Base-by-base conservation (phyloP, 2,797 vertebrate genomes). In the Spinibarbus caldwelli region DNA sequence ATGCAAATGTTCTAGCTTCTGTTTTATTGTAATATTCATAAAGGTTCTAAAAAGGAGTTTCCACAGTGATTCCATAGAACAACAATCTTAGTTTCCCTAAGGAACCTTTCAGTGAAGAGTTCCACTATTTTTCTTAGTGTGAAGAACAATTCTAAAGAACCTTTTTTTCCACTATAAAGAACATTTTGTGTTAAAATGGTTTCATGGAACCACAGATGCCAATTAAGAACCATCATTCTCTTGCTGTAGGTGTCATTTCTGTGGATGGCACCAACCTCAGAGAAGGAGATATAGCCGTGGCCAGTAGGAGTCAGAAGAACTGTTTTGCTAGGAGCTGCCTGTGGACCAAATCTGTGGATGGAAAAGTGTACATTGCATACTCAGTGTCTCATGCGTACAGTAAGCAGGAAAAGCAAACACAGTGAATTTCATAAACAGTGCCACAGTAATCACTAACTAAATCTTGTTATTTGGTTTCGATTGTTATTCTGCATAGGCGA, bases 231-330 rank as follows among this genome's bases (percentile, higher is more conserved):
- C 68, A 83, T 34, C 10, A 12, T 36, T 49, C 52, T n/a, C 72
- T 82, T 84, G n/a, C n/a, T n/a, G 34, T 83, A 95, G 95, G 89
- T 17, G 82, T 91, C 15, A 54, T 77, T 59, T 64, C 91, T 17
- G 90, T 93, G 17, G 95, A 96, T 1, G 91, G 93, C 71, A 85
- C 92, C 43, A 93, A 77, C 21, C 93, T 96, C 76, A 91, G 94
- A 87, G 96, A 97, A 80, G 96, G 96, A 80, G 97, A 97, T 88
- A 96, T 97, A 21, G 96, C 94, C 52, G 96, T 96, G 4, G 94
- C 90, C 5, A 91, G 93, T 52, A 92, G 93, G 47, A 95, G 94
- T 81, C 92, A 95, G 70, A 95, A 93, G 86, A 93, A 87, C 72
- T 97, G 96, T 87, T 96, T 96, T 4, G 94, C 94, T 7, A 94